These are phyloP conservation scores for Rousettus leschenaultii DNA, from an alignment of 2,113 vertebrate species.

Conservation along the genomic window DNA sequence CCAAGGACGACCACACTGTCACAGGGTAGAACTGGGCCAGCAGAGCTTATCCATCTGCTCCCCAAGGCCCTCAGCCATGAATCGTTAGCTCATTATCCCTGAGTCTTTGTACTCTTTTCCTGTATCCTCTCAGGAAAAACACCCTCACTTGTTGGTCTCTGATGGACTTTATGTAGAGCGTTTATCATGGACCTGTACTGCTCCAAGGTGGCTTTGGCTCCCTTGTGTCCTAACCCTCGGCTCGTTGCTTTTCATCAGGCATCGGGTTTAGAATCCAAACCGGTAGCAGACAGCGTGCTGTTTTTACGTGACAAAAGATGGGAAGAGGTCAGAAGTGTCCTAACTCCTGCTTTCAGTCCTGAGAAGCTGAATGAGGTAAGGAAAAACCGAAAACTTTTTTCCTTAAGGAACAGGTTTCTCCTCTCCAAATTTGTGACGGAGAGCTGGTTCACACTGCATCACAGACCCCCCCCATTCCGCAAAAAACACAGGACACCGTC, in stretches of 20 bases:
- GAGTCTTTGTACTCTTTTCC: background rate
- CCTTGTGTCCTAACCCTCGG: slow-evolving; percentile 12
- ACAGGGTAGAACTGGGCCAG: background rate
- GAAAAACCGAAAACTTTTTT: background rate
- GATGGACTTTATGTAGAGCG: background rate
- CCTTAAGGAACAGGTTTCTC: background rate
- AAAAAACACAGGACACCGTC: background rate
- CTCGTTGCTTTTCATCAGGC: slow-evolving; percentile 71
- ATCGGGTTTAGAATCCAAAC: slow-evolving; percentile 82
- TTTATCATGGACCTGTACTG: background rate
- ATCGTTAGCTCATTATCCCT: background rate
- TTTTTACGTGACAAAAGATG: slow-evolving; percentile 89
- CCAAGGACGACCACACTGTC: background rate
- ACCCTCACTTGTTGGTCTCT: background rate
- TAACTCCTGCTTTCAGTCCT: slow-evolving; percentile 90
- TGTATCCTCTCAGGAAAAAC: background rate
- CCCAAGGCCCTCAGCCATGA: background rate
- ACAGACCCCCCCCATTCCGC: background rate
- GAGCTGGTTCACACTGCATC: rapidly evolving
- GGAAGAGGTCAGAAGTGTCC: slow-evolving; percentile 87
- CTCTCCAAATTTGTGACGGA: background rate
- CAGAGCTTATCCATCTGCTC: background rate
- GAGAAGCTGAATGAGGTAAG: slow-evolving; percentile 91
- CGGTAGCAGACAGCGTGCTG: slow-evolving; percentile 89
- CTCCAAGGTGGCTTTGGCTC: background rate